phyloP scores from a whole-genome alignment of 2,797 vertebrate genomes.

The Mus spretus region DNA sequence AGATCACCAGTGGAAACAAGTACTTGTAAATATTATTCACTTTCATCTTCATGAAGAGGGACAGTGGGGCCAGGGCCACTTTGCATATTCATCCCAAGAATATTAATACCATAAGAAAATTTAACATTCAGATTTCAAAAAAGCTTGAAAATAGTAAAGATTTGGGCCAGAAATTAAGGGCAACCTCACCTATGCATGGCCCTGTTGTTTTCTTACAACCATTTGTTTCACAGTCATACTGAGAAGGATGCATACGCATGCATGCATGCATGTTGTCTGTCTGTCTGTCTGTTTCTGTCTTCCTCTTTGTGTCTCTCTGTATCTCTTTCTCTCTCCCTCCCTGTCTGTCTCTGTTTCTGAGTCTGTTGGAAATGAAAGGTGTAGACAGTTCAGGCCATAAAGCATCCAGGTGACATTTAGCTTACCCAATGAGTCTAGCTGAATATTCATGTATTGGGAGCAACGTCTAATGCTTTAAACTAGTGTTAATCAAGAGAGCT shows the following conservation, averaged over 20 bases:
- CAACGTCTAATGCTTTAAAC: conserved; percentile 61
- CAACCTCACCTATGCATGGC: neutral
- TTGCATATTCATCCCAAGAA: accelerated
- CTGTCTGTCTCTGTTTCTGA: neutral
- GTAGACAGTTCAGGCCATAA: neutral
- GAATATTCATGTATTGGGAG: conserved; percentile 67
- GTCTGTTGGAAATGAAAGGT: neutral
- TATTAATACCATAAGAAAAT: neutral
- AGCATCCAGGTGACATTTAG: conserved; percentile 11
- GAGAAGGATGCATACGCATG: neutral
- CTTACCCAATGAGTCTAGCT: conserved; percentile 65
- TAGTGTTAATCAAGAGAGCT: neutral
- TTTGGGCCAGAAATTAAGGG: neutral
- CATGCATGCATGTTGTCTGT: too few species aligned
- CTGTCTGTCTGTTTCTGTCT: too few species aligned
- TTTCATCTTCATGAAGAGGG: neutral
- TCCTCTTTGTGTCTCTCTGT: too few species aligned
- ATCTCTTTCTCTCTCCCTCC: too few species aligned
- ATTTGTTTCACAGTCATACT: neutral
- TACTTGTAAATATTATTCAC: neutral
- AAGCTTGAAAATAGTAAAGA: neutral
- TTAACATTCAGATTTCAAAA: neutral
- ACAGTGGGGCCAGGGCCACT: neutral
- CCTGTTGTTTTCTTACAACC: neutral
- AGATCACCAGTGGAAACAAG: neutral